phyloP scores from a whole-genome alignment of 2,888 invertebrate species.

The Aporophyla lueneburgensis region DNA sequence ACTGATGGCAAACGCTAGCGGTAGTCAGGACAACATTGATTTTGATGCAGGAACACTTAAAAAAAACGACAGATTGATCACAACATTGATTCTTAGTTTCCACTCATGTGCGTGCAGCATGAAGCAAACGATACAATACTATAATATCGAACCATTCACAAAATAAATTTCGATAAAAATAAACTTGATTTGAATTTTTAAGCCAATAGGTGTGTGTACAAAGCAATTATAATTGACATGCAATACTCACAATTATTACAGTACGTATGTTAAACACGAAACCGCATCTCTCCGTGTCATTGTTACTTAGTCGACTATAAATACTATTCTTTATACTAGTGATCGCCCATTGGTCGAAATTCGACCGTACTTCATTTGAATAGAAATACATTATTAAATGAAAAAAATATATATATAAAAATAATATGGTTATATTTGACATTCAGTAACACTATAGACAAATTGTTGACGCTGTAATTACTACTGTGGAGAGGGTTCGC shows the following conservation, averaged over 20 bases:
- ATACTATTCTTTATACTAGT: conserved; percentile 37
- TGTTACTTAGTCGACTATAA: conserved; percentile 35
- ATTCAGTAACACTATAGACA: too few relatives aligned
- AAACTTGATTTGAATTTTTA: background rate
- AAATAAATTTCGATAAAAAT: conserved; percentile 12
- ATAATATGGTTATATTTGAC: too few relatives aligned
- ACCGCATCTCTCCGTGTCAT: conserved; percentile 35
- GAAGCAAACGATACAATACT: background rate
- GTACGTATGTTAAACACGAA: conserved; percentile 24
- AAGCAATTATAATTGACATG: conserved; percentile 26
- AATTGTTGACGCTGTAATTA: too few relatives aligned
- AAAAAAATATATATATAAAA: too few relatives aligned
- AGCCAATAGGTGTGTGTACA: background rate
- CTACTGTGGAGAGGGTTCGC: too few relatives aligned
- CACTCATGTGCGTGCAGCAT: background rate
- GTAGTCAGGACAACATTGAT: too few relatives aligned
- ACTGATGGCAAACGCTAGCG: too few relatives aligned
- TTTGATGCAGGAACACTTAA: background rate
- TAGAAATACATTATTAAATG: too few relatives aligned
- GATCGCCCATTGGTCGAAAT: too few relatives aligned
- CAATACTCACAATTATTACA: conserved; percentile 10
- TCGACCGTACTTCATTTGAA: too few relatives aligned
- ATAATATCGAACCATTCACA: background rate
- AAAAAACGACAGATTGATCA: background rate
- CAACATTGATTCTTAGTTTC: background rate